Base-by-base conservation (phyloP, 2,888 invertebrate species). In the Volucella inflata region DNA sequence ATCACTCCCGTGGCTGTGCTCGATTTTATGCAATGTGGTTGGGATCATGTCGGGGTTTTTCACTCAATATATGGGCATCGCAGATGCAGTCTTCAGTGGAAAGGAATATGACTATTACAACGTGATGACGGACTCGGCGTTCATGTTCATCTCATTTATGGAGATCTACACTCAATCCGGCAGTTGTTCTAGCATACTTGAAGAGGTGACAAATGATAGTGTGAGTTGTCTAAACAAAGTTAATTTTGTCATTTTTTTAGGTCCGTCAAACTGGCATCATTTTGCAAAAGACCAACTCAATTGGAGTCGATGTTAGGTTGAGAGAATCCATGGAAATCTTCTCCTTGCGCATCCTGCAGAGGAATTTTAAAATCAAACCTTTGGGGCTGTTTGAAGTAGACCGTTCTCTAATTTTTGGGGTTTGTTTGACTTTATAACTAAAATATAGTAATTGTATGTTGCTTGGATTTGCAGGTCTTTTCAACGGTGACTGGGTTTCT, bases 31-130 rank as follows among this genome's bases (percentile, higher is more conserved):
- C 17, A 90, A 91, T 88, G 87, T 91, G 8, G 87, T 91, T 8
- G 90, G 91, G 1, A 90, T 91, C 1, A 91, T 91, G 4, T 88
- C 89, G 2, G 91, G 91, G 1, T 83, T 89, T 6, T 91, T 89
- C 59, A 88, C 88, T 12, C 89, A 89, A 60, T 91, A 91, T 65
- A 88, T 87, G 40, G 89, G 89, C 10, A 78, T 91, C 38, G 92
- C 91, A 0, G 90, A 92, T 62, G 88, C 89, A 0, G 64, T 90
- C 0, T 89, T 91, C 36, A 88, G 88, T 8, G 81, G 87, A 8
- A 89, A 90, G 14, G 87, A 87, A 0, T 91, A 89, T 60, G 90
- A 92, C 71, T 87, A 87, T 0, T 89, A 89, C 40, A 89, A 89
- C 14, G 89, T 90, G 0, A 62, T 90, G 1, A 91, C 89, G 11